phyloP scores from a whole-genome alignment of 1,140 invertebrate species.

The Caenorhabditis brenneri region DNA sequence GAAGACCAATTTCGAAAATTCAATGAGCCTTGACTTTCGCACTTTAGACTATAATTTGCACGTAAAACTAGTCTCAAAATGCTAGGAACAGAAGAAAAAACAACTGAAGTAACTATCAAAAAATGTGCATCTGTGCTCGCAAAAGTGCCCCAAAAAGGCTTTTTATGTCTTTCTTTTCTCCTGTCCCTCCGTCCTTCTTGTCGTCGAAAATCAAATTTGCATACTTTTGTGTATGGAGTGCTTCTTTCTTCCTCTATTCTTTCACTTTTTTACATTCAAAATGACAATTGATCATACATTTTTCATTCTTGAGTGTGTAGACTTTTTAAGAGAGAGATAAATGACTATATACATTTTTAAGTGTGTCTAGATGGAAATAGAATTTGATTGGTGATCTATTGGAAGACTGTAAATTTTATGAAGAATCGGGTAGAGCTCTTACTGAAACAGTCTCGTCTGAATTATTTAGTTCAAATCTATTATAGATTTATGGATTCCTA shows the following conservation, averaged over 20 bases:
- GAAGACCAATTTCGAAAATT: not conserved
- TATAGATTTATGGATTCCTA: no score
- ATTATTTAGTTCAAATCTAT: no score
- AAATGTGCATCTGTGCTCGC: not conserved
- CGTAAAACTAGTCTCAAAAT: not conserved
- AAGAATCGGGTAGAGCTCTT: no score
- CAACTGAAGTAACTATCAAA: no score
- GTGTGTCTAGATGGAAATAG: no score
- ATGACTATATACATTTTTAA: no score
- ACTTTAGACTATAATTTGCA: not conserved
- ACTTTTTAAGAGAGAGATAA: no score
- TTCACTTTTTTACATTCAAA: constrained; percentile 16
- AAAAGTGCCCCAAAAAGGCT: not conserved
- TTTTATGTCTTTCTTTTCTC: not conserved
- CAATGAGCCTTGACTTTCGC: not conserved
- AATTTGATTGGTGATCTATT: no score
- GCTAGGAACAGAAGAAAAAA: not conserved
- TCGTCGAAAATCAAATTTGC: constrained; percentile 39
- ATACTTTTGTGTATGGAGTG: constrained; percentile 3
- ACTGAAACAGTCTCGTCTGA: no score
- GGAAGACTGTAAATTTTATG: no score
- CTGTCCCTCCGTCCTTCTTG: not conserved
- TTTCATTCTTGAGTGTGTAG: not conserved
- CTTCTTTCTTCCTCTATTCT: not conserved
- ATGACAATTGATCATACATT: not conserved